A percentile compares a stretch with the other conserved stretches of the same genome.
Conservation (phyloP, 2,113 vertebrate genomes). For the Pseudorasbora parva region DNA sequence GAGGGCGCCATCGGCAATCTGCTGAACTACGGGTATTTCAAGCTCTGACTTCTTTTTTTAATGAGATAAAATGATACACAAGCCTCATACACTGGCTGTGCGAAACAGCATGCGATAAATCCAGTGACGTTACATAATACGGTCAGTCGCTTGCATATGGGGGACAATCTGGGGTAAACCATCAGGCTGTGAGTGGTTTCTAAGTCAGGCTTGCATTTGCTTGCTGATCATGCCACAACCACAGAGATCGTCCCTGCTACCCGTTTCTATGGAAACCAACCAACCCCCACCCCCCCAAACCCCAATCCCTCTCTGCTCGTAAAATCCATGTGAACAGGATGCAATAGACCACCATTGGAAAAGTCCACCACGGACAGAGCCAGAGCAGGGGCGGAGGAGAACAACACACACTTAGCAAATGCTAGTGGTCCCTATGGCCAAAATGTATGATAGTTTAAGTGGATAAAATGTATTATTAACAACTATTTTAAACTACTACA, state of each 20-base stretch:
- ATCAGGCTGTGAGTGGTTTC: constrained; percentile 41
- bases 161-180: constrained; percentile 22
- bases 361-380: constrained; percentile 13
- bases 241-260: constrained; percentile 48
- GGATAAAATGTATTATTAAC: background rate
- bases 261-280: constrained; percentile 54
- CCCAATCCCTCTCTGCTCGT: constrained; percentile 43
- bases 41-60: background rate
- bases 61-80: constrained; percentile 19
- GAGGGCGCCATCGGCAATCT: constrained; percentile 43
- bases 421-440: background rate
- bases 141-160: constrained; percentile 15
- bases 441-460: background rate
- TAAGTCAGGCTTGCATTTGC: constrained; percentile 52
- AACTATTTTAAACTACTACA: background rate
- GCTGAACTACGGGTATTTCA: constrained; percentile 41
- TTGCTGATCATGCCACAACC: constrained; percentile 53
- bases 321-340: constrained; percentile 54
- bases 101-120: constrained; percentile 15
- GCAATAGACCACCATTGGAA: constrained; percentile 40
- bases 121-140: constrained; percentile 34
- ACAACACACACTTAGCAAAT: background rate
- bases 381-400: background rate
- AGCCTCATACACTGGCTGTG: background rate
- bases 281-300: constrained; percentile 26